Base-by-base conservation (phyloP, 2,113 vertebrate species). In the Jaculus jaculus region DNA sequence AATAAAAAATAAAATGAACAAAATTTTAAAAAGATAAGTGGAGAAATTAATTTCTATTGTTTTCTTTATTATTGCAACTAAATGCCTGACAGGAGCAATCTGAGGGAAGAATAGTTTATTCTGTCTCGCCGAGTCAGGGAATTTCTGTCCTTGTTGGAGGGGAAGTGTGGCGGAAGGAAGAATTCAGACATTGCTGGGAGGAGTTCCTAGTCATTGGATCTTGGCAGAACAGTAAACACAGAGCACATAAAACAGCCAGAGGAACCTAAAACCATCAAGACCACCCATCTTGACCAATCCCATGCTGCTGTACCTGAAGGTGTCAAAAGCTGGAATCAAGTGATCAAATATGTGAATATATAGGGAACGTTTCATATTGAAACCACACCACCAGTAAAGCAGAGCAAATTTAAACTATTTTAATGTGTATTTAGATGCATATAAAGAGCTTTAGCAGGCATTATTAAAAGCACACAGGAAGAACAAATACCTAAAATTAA, bases 381-480 rank as follows among this genome's bases (percentile, higher is more conserved):
- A 69, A 68, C n/a, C 30, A 34, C 12, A 13, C 2, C 4, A 21
- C 39, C 7, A n/a, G 6, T 80, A 30, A 91, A 79, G 28, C 1
- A 37, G 6, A 77, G 24, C 26, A 77, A 69, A 58, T 69, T 47
- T 5, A 77, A 37, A 37, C 2, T 5, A 23, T 20, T 2, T 11
- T 2, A 90, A 18, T 77, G 2, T 0, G 23, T 78, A 51, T 69
- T 15, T 34, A 79, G 74, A 28, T 73, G 32, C 0, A 34, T 20
- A 75, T 61, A 58, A 74, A 83, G 42, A 47, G 6, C 2, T 68
- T 28, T 23, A 74, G 65, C 54, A 28, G 26, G 47, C 7, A 84
- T 65, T 84, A 89, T 81, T 92, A 73, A 87, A 93, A 84, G 34
- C 5, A 18, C 69, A 80, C 79, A 80, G 34, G 20, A 84, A 65